phyloP scores from a whole-genome alignment of 2,797 vertebrate genomes.

The Lithobates pipiens region DNA sequence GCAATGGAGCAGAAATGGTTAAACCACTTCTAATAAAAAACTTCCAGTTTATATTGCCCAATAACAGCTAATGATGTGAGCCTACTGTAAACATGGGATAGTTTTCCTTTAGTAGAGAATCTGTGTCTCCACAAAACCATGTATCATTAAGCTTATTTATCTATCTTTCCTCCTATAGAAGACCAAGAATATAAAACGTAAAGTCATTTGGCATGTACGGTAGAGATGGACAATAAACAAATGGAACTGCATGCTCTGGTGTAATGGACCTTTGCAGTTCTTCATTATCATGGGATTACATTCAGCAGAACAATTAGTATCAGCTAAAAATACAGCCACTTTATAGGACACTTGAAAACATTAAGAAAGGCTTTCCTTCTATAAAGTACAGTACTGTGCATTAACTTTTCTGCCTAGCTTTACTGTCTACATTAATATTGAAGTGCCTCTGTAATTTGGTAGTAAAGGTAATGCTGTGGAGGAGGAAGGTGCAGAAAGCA shows the following conservation, averaged over 20 bases:
- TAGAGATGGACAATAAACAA: constrained; percentile 23
- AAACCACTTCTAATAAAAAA: no score
- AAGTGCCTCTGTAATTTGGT: background rate
- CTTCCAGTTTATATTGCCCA: no score
- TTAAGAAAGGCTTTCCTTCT: background rate
- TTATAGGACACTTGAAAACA: constrained; percentile 23
- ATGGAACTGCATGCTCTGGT: constrained; percentile 13
- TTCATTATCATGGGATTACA: constrained; percentile 25
- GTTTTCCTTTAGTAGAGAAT: no score
- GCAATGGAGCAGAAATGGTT: no score
- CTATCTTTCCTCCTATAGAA: background rate
- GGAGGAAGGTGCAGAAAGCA: background rate
- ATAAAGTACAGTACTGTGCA: background rate
- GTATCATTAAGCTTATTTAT: no score
- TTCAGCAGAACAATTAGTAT: constrained; percentile 18
- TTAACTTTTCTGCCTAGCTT: background rate
- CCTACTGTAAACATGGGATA: no score
- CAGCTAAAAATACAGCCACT: constrained; percentile 9
- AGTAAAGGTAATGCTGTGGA: background rate
- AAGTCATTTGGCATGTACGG: background rate
- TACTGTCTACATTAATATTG: background rate
- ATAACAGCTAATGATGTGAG: no score
- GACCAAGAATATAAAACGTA: background rate
- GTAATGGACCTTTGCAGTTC: constrained; percentile 27
- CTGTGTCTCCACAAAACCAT: no score